A percentile compares a stretch with the other conserved stretches of the same genome.
These are phyloP conservation scores for Prochilodus magdalenae DNA, from an alignment of 2,113 vertebrate genomes.

Conservation along the genomic window DNA sequence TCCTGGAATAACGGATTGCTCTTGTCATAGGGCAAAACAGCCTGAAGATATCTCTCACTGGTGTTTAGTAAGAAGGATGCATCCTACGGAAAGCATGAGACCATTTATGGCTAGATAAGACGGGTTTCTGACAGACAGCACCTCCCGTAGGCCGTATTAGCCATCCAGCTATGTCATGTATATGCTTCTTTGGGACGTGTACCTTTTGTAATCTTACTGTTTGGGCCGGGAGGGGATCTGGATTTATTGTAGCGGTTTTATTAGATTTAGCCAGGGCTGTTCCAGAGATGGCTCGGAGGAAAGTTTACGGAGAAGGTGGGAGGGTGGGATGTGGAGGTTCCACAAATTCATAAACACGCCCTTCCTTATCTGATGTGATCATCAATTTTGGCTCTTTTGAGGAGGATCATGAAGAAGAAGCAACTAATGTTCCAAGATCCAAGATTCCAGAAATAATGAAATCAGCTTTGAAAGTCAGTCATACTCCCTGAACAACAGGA, in stretches of 20 bases:
- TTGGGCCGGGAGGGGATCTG: neutral
- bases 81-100: too few relatives aligned
- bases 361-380: conserved; percentile 5
- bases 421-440: neutral
- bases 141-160: neutral
- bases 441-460: neutral
- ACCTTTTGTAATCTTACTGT: conserved; percentile 23
- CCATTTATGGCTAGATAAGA: neutral
- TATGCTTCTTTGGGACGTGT: neutral
- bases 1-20: too few relatives aligned
- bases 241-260: conserved; percentile 25
- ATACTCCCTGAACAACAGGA: too few relatives aligned
- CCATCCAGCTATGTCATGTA: neutral
- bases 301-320: neutral
- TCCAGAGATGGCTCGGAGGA: conserved; percentile 2
- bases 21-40: too few relatives aligned
- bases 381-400: conserved; percentile 11
- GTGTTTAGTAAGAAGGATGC: too few relatives aligned
- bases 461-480: neutral
- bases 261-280: neutral
- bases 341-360: conserved; percentile 22
- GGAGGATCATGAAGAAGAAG: neutral
- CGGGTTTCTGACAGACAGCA: neutral
- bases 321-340: neutral
- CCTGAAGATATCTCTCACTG: too few relatives aligned